Evolutionary conservation across 2,113 vertebrate species (phyloP), one percentile per base, ranked within the genome.

Genomic region (Mus pahari): DNA sequence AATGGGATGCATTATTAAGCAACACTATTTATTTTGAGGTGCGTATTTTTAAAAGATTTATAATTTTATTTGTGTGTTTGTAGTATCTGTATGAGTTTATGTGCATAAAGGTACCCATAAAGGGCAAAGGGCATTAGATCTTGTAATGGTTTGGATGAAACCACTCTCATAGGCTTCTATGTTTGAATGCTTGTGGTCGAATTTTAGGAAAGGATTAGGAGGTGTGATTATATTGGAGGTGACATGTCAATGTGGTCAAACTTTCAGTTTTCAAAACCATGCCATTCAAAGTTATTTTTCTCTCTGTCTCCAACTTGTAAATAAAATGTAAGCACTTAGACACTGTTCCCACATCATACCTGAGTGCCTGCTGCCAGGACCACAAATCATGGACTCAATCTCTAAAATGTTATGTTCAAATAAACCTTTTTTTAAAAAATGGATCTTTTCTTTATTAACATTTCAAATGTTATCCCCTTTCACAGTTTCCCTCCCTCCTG

Each of bases 1-100:
- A 98, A 98, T 89, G 78, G 79, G 97, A 96, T 97, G 71, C 73
- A 97, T 98, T 98, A 96, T 94, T 98, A 97, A 98, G 3, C 94
- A 79, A 96, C 96, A 98, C 96, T 92, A 55, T 97, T 88, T 98
- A 82, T 98, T 97, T 93, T 98, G 94, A 97, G 86, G 97, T 64
- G 5, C 13, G 2, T 66, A 64, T 48, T 66, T 66, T 48, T 48
- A 68, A 48, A 66, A 86, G 16, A 22, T 17, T 64, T 12, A 16
- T 42, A 48, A 66, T 66, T 66, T 28, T 48, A 20, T 84, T 58
- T 84, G 16, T 19, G 4, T 45, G 10, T 55, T 5, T n/a, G 19
- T 55, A 12, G n/a, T 83, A 26, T 62, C 7, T 62, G 13, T 42
- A n/a, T 31, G 8, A 28, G 24, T 62, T 83, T 62, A 17, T 42